A percentile compares a stretch with the other conserved stretches of the same genome.
Evolutionary conservation across 2,888 invertebrate genomes (phyloP).

Genomic region (Tachystola acroxantha): DNA sequence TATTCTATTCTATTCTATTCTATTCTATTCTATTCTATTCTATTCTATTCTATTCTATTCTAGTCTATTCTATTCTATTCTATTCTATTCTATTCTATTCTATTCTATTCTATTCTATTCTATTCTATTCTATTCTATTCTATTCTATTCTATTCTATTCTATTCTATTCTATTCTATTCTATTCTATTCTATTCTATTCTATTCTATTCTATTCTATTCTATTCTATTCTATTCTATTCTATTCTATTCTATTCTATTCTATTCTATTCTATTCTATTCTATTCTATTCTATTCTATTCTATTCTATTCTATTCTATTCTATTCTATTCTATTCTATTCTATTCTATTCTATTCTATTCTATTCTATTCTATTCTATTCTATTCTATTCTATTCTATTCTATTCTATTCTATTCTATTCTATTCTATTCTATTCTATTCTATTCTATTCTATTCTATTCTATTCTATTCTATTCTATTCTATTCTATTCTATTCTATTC

Average conservation of each 20-base stretch:
- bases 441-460: not conserved
- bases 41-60: constrained; percentile 1
- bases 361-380: too few relatives aligned
- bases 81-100: constrained; percentile 2
- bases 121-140: constrained; percentile 1
- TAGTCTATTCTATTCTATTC: constrained; percentile 2
- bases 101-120: constrained; percentile 1
- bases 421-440: not conserved
- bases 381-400: not conserved
- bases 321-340: too few relatives aligned
- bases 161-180: constrained; percentile 1
- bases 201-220: not conserved
- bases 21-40: not conserved
- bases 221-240: too few relatives aligned
- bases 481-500: not conserved
- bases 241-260: too few relatives aligned
- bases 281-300: too few relatives aligned
- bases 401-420: not conserved
- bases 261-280: too few relatives aligned
- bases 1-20: not conserved
- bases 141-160: constrained; percentile 1
- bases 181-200: constrained; percentile 1
- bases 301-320: too few relatives aligned
- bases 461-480: not conserved
- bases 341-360: too few relatives aligned